These are phyloP conservation scores for Synanceia verrucosa DNA, from an alignment of 2,797 vertebrate genomes.

Conservation along the genomic window DNA sequence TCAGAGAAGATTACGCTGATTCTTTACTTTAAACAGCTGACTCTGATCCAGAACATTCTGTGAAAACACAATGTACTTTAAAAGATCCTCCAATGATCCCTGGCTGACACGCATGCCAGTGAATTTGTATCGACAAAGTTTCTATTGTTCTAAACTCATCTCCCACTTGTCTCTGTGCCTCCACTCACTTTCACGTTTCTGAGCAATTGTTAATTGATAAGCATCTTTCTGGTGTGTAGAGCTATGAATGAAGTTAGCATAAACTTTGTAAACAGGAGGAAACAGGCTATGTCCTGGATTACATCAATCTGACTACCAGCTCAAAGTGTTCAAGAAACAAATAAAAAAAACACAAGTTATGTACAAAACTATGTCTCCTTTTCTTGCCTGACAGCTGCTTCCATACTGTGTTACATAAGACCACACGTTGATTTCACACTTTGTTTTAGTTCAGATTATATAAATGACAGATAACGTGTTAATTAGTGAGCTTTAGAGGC, in stretches of 20 bases:
- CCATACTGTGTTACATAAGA: neutral
- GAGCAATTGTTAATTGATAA: constrained; percentile 62
- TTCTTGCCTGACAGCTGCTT: neutral
- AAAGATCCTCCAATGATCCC: constrained; percentile 53
- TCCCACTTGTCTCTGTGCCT: constrained; percentile 36
- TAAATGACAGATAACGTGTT: neutral
- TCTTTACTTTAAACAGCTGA: constrained; percentile 30
- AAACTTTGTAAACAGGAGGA: neutral
- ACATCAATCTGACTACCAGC: too few species aligned
- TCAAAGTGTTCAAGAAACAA: neutral
- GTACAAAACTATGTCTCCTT: neutral
- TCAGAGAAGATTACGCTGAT: constrained; percentile 28
- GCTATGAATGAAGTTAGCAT: constrained; percentile 13
- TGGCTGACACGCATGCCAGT: constrained; percentile 44
- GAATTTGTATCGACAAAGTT: constrained; percentile 56
- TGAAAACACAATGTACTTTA: constrained; percentile 51
- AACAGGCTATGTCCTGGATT: neutral
- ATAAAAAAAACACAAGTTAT: neutral
- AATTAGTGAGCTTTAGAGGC: neutral
- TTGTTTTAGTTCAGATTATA: neutral
- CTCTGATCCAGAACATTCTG: constrained; percentile 53
- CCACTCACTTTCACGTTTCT: constrained; percentile 40
- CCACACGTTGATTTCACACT: neutral
- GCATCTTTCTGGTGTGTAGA: constrained; percentile 28
- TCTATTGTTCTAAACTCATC: constrained; percentile 46